phyloP scores from a whole-genome alignment of 2,113 vertebrate genomes.

The Ellobius talpinus region DNA sequence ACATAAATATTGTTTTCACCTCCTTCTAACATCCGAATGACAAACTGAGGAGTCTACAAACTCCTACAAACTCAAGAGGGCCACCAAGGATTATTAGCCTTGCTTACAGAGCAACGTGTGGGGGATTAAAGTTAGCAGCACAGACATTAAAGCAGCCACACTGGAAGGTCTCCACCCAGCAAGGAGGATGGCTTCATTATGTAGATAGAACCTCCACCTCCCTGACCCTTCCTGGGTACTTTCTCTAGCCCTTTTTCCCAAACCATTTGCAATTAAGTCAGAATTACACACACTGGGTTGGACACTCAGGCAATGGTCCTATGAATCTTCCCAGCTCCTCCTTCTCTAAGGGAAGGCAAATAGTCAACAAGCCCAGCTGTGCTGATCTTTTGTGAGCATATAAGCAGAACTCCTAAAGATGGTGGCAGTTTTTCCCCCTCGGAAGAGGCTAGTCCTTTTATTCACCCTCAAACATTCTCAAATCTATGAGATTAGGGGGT shows the following conservation, averaged over 20 bases:
- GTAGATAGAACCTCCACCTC: not conserved
- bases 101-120: not conserved
- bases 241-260: not conserved
- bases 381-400: not conserved
- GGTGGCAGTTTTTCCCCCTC: not conserved
- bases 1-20: not conserved
- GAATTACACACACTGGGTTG: not conserved
- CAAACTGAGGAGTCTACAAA: not conserved
- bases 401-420: not conserved
- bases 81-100: not conserved
- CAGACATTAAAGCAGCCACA: not conserved
- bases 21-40: not conserved
- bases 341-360: not conserved
- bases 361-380: not conserved
- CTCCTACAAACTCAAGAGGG: too few species aligned
- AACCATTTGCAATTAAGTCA: not conserved
- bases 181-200: not conserved
- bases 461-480: conserved; percentile 13
- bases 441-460: not conserved
- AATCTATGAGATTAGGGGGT: not conserved
- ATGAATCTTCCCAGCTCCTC: not conserved
- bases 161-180: not conserved
- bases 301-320: not conserved
- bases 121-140: not conserved
- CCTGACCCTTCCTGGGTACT: not conserved